Evolutionary conservation across 2,797 vertebrate genomes (phyloP).

Genomic region (Amblyraja radiata): DNA sequence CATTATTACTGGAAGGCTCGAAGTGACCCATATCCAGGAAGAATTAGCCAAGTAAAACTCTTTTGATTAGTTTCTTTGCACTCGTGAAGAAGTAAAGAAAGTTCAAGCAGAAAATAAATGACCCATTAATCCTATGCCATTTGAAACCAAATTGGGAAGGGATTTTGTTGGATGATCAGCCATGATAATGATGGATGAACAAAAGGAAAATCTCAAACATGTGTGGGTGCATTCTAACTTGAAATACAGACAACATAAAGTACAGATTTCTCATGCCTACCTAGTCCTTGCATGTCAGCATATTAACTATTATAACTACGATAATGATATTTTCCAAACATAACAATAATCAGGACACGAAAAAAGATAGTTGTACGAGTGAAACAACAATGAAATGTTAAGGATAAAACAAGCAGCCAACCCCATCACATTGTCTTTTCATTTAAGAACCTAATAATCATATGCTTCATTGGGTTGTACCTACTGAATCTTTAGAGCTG

Average conservation of each 20-base stretch:
- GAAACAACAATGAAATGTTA: too few relatives aligned
- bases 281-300: neutral
- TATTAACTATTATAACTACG: neutral
- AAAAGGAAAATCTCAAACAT: neutral
- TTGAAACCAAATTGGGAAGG: neutral
- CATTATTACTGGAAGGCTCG: constrained; percentile 2
- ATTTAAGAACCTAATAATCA: constrained; percentile 14
- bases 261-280: neutral
- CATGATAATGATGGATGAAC: constrained; percentile 27
- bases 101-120: constrained; percentile 14
- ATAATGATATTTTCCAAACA: neutral
- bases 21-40: neutral
- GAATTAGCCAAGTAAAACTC: constrained; percentile 33
- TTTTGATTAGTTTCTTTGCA: constrained; percentile 30
- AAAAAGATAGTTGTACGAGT: neutral
- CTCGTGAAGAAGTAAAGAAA: neutral
- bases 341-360: constrained; percentile 1
- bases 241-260: neutral
- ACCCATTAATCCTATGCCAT: constrained; percentile 23
- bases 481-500: neutral
- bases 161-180: neutral
- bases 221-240: neutral
- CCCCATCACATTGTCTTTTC: neutral
- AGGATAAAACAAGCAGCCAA: neutral
- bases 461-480: constrained; percentile 10